Base-by-base conservation (phyloP, 2,888 invertebrate species). In the Idaea biselata region DNA sequence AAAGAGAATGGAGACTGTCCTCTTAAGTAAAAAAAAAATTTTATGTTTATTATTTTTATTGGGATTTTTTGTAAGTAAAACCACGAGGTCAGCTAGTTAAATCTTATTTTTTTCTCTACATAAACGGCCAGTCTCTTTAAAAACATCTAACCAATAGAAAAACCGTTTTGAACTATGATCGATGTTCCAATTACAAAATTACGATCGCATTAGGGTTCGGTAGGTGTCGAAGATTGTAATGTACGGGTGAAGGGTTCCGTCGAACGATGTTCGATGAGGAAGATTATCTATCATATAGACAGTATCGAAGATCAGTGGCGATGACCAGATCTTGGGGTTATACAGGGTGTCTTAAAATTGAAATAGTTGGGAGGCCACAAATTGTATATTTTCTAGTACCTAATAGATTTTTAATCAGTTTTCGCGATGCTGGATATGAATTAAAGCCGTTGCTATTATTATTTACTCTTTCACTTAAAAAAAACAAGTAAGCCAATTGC, bases 261-360 rank as follows among this genome's bases (percentile, higher is more conserved):
- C 88, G 89, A 88, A 87, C 84, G 83, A 76, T 90, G 90, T 90
- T 86, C 89, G 89, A 91, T 90, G 79, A 69, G 73, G 79, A 82
- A 89, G 89, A 90, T 90, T 90, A 90, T 90, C 90, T 90, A 90
- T 90, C 90, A 90, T 82, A 79, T 68, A 68, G 90, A 90, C 90
- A 89, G 78, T 90, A 90, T 90, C 90, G 79, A 68, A 71, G 56
- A 56, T 56, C 17, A 18, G 72, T 69, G 64, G 74, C 65, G 83
- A 89, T 88, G 87, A 73, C 73, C 69, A 70, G 74, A 75, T 73
- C 67, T 77, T 73, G 68, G 69, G 55, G 17, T 7, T 61, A 32
- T 81, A 89, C 75, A 86, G 87, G 69, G 0, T 80, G 88, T 55
- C 16, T n/a, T 55, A 25, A 25, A 18, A 32, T 11, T 61, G 62